Conservation (phyloP, 2,797 vertebrate genomes). For the Falco novaeseelandiae region DNA sequence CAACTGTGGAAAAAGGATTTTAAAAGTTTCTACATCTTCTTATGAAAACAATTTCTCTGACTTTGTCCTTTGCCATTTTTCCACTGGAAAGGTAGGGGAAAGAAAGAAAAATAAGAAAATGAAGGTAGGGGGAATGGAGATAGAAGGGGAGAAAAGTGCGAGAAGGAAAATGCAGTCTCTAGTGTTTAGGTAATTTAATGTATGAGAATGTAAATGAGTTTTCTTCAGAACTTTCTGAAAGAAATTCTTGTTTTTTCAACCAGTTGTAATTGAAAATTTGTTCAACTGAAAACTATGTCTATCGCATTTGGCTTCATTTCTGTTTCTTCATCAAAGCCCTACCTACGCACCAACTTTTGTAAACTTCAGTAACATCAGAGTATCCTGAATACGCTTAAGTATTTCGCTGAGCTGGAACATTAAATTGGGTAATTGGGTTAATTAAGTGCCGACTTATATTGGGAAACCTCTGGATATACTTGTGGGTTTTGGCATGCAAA, state of each 20-base stretch:
- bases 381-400: neutral
- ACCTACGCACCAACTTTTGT: neutral
- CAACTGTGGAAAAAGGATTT: neutral
- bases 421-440: neutral
- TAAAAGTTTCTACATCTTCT: neutral
- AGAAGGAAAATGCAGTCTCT: neutral
- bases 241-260: neutral
- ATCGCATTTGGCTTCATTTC: neutral
- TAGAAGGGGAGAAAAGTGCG: neutral
- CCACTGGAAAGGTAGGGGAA: neutral
- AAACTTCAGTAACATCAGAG: neutral
- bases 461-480: neutral
- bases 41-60: neutral
- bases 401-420: neutral
- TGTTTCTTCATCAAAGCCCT: neutral
- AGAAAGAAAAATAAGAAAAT: neutral
- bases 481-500: slow-evolving; percentile 1
- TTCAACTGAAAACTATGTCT: neutral
- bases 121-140: neutral
- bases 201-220: neutral
- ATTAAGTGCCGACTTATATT: neutral
- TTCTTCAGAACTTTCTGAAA: neutral
- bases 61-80: neutral
- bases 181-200: neutral
- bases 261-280: neutral